Base-by-base conservation (phyloP, 2,888 invertebrate genomes). In the Rhodophaea formosa region DNA sequence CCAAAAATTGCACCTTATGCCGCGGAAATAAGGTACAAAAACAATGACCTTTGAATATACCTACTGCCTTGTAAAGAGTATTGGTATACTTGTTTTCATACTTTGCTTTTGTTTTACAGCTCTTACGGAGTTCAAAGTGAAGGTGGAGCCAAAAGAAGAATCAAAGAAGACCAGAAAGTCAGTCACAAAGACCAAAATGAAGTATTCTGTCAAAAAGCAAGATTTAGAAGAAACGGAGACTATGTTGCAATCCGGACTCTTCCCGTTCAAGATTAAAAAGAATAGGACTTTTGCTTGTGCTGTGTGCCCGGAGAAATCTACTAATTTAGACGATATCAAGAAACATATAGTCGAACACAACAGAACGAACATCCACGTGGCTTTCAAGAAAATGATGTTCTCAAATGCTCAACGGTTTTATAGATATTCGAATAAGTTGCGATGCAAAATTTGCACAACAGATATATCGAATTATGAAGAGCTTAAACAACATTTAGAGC, bases 231-330 rank as follows among this genome's bases (percentile, higher is more conserved):
- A 88, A 15, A 84, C 82, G 0, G 84, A 87, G 10, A 59, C 68
- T 0, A 80, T 91, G 82, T 45, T 91, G 0, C 62, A 72, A 39
- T 62, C 68, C 0, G 91, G 91, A 0, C 64, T 90, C 0, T 89
- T 91, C 61, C 91, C 90, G 0, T 91, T 91, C 62, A 90, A 86
- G 70, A 84, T 88, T 2, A 67, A 75, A 1, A 85, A 83, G 56
- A 82, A 84, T 54, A 64, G 74, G 0, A 67, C 69, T 0, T 88
- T 78, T 51, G 71, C 80, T 0, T 91, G 91, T 56, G 71, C 84
- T 0, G 71, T 89, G 32, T 91, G 91, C 53, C 77, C 84, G 0
- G 82, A 86, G 12, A 85, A 81, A 23, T 79, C 81, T 0, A 63
- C 65, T 0, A 74, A 68, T 7, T 57, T 91, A 5, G 87, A 88